Evolutionary conservation across 2,888 invertebrate genomes (phyloP), one percentile per base, ranked within the genome.

Genomic region (Leptinotarsa rubiginosa): DNA sequence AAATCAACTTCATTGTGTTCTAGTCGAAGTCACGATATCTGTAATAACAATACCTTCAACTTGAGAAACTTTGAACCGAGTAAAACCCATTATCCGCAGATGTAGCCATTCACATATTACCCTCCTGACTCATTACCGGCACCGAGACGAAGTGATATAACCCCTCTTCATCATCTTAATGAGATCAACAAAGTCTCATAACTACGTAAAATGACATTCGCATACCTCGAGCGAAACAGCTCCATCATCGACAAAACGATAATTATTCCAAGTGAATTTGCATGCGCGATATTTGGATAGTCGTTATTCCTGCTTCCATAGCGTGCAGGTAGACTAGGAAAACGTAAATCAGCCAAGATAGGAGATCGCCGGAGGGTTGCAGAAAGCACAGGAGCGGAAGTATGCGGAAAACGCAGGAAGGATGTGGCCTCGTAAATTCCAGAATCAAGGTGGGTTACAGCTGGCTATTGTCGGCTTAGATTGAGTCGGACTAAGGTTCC

Each of bases 371-470:
- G 73, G 69, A 65, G 73, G 76, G 73, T 75, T 69, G 59, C 72
- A 62, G 68, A 70, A 65, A 73, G 75, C 68, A 72, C 54, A 56
- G 72, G 73, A 69, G 75, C 76, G 78, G 80, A 78, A 76, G 79
- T 77, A 64, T 76, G 78, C 75, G 77, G 78, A 74, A 79, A 78
- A 68, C 75, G 71, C 76, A 75, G 80, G 79, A 80, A 80, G 80
- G 80, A 80, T 80, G 80, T 79, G 74, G 77, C 74, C 75, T 73
- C 77, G 76, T 80, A 78, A 77, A 79, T 79, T 80, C 77, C 77
- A 62, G 79, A 78, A 79, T 77, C 76, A 77, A 78, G 78, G 78
- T 77, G 76, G 41, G 79, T 77, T 77, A 77, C 79, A 80, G 75
- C 79, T 77, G 77, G 77, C 75, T 77, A 79, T 80, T 80, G 80